Conservation (phyloP, 2,113 vertebrate genomes). For the Leucoraja erinaceus region DNA sequence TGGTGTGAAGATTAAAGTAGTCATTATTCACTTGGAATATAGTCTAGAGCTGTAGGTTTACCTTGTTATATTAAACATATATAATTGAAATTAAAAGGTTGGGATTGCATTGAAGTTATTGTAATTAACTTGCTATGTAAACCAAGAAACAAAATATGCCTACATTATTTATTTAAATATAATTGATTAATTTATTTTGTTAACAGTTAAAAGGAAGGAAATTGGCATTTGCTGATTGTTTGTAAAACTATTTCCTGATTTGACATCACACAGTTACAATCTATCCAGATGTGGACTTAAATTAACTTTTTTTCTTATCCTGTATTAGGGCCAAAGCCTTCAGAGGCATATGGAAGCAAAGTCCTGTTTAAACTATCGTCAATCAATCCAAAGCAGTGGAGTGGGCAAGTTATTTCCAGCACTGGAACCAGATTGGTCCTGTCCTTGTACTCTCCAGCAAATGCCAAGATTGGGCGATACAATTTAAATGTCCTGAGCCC, state of each 20-base stretch:
- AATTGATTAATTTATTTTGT: not conserved
- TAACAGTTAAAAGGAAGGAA: not conserved
- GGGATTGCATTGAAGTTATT: not conserved
- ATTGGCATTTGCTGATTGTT: not conserved
- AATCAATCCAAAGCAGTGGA: constrained; percentile 57
- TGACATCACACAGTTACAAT: not conserved
- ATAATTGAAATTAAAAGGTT: not conserved
- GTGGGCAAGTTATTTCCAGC: constrained; percentile 44
- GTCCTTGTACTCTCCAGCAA: constrained; percentile 53
- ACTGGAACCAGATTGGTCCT: constrained; percentile 49
- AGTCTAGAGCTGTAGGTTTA: not conserved
- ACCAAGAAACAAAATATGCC: too few relatives aligned
- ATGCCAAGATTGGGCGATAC: constrained; percentile 64
- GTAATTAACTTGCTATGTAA: too few relatives aligned
- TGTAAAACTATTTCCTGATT: not conserved
- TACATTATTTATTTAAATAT: not conserved
- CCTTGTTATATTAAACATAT: not conserved
- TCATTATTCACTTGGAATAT: not conserved
- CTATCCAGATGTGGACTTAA: not conserved
- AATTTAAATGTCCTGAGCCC: constrained; percentile 47
- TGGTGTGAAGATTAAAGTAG: not conserved
- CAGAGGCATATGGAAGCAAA: constrained; percentile 50
- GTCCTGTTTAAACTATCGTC: constrained; percentile 50
- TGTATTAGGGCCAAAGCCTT: constrained; percentile 56
- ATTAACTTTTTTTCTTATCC: constrained; percentile 39